A percentile compares a stretch with the other conserved stretches of the same genome.
phyloP scores from a whole-genome alignment of 2,113 vertebrate species.

The Galbula dea region DNA sequence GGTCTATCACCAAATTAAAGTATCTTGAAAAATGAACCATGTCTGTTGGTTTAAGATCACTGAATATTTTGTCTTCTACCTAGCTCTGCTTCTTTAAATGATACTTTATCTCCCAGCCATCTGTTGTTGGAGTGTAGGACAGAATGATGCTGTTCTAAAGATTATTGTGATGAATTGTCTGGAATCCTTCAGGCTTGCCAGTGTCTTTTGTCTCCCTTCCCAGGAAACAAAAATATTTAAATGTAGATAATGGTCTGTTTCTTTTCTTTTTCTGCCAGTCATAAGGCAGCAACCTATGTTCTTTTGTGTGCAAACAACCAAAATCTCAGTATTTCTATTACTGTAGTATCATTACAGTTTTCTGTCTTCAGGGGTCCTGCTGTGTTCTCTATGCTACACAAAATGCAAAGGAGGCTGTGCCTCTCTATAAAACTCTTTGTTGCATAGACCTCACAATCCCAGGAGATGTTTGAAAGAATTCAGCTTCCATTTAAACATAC shows the following conservation, averaged over 20 bases:
- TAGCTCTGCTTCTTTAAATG: background rate
- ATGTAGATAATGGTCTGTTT: background rate
- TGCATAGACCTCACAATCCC: background rate
- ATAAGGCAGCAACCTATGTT: background rate
- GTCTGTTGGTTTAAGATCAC: background rate
- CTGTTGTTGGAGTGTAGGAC: background rate
- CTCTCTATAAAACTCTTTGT: background rate
- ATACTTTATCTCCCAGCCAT: background rate
- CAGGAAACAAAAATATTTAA: background rate
- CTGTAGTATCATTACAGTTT: background rate
- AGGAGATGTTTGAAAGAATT: background rate
- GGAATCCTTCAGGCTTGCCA: background rate
- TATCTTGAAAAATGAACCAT: background rate
- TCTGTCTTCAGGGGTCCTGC: background rate
- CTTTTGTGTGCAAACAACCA: background rate
- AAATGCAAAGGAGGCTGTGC: background rate
- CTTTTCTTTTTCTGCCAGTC: background rate
- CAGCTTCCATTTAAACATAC: background rate
- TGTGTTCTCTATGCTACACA: background rate
- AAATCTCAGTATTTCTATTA: background rate
- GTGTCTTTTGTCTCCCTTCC: background rate
- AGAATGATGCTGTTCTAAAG: background rate
- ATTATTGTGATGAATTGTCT: background rate
- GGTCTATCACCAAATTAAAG: background rate
- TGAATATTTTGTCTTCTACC: background rate